phyloP scores from a whole-genome alignment of 2,113 vertebrate genomes.

The Perognathus longimembris region DNA sequence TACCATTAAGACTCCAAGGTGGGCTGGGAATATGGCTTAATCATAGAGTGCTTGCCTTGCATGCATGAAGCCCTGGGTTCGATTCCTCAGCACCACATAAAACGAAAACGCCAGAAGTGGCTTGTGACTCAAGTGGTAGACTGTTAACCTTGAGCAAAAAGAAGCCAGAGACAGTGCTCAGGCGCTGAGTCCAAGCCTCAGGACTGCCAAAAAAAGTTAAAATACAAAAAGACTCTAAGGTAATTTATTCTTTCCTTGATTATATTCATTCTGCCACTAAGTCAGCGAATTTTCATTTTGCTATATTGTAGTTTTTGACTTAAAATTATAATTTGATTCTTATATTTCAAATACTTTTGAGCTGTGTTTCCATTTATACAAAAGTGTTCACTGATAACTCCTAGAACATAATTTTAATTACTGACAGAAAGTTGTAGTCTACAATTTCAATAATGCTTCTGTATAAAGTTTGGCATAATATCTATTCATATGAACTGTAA shows the following conservation, averaged over 20 bases:
- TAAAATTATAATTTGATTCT: neutral
- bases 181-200: too few species aligned
- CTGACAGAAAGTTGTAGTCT: neutral
- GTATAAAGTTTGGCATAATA: neutral
- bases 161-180: too few species aligned
- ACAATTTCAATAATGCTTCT: neutral
- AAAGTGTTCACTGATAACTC: neutral
- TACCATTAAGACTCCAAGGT: neutral
- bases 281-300: neutral
- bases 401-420: neutral
- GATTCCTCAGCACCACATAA: too few species aligned
- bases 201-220: too few species aligned
- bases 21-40: too few species aligned
- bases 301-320: neutral
- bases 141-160: too few species aligned
- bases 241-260: neutral
- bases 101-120: too few species aligned
- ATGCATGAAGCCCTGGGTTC: too few species aligned
- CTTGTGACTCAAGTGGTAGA: too few species aligned
- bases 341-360: neutral
- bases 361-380: neutral
- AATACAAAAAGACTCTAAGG: too few species aligned
- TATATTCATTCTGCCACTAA: neutral
- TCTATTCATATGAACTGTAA: neutral
- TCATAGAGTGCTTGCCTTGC: too few species aligned